phyloP scores from a whole-genome alignment of 2,888 invertebrate genomes.

The Anoncus sp. region DNA sequence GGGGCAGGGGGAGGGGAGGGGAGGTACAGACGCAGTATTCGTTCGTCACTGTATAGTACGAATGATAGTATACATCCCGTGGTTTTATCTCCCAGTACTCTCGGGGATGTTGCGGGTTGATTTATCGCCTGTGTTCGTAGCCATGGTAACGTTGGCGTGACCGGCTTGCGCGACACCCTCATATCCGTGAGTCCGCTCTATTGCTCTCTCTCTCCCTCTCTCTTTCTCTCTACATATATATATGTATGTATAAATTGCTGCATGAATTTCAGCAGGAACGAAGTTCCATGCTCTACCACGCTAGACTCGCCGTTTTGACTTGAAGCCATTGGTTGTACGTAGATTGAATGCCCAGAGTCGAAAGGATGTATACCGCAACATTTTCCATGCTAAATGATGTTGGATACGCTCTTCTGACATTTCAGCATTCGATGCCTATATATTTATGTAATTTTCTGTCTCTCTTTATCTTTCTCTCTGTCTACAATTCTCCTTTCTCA shows the following conservation, averaged over 20 bases:
- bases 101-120: constrained; percentile 81
- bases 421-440: neutral
- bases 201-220: constrained; percentile 47
- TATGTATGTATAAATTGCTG: neutral
- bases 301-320: constrained; percentile 15
- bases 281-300: neutral
- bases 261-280: constrained; percentile 26
- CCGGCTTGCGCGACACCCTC: constrained; percentile 83
- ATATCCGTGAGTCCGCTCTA: constrained; percentile 77
- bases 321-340: neutral
- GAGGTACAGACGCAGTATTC: constrained; percentile 11
- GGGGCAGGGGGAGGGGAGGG: no score
- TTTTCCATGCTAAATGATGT: neutral
- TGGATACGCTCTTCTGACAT: constrained; percentile 16
- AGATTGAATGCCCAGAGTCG: neutral
- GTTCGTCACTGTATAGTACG: constrained; percentile 32
- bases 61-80: constrained; percentile 61
- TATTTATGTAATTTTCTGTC: constrained; percentile 5
- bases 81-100: constrained; percentile 81
- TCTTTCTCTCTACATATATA: constrained; percentile 17
- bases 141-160: constrained; percentile 82
- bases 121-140: constrained; percentile 82
- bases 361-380: constrained; percentile 12
- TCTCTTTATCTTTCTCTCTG: constrained; percentile 27
- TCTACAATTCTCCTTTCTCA: constrained; percentile 23